Percentiles rank a stretch among this genome's conserved stretches.
Conservation (phyloP, 1,140 invertebrate genomes). For the Conus ventricosus region DNA sequence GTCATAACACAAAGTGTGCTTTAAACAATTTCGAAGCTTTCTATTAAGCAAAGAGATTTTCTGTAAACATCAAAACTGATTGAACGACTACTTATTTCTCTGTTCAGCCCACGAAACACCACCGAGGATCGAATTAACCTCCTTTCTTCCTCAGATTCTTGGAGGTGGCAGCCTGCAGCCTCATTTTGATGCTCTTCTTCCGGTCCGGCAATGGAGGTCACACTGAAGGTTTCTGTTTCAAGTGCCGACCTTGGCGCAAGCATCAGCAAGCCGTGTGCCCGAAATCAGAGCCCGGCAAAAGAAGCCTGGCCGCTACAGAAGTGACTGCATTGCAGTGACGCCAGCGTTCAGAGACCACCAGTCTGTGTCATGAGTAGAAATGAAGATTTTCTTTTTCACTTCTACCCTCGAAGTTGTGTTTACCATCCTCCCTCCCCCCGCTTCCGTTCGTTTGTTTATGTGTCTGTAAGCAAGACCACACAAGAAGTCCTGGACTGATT, state of each 20-base stretch:
- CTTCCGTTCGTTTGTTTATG: too few relatives aligned
- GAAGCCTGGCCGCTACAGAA: background rate
- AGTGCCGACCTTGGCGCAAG: background rate
- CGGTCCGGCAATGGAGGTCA: background rate
- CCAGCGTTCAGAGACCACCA: background rate
- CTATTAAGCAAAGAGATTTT: too few relatives aligned
- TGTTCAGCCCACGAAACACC: background rate
- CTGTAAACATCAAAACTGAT: too few relatives aligned
- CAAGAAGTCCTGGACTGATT: too few relatives aligned
- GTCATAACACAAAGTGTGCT: too few relatives aligned
- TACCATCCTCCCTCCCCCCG: too few relatives aligned
- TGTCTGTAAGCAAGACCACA: too few relatives aligned
- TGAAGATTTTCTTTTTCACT: background rate
- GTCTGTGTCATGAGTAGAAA: background rate
- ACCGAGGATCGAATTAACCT: background rate
- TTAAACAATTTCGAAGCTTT: too few relatives aligned
- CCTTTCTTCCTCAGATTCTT: background rate
- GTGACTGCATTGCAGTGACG: background rate
- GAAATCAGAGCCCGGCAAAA: background rate
- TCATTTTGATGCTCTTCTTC: constrained; percentile 21
- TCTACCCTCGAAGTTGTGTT: too few relatives aligned
- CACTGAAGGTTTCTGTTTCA: background rate
- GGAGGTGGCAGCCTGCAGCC: constrained; percentile 19
- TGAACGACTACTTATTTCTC: background rate
- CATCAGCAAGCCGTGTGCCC: background rate